These are phyloP conservation scores for Dendrolimus houi DNA, from an alignment of 2,888 invertebrate genomes.

Conservation along the genomic window DNA sequence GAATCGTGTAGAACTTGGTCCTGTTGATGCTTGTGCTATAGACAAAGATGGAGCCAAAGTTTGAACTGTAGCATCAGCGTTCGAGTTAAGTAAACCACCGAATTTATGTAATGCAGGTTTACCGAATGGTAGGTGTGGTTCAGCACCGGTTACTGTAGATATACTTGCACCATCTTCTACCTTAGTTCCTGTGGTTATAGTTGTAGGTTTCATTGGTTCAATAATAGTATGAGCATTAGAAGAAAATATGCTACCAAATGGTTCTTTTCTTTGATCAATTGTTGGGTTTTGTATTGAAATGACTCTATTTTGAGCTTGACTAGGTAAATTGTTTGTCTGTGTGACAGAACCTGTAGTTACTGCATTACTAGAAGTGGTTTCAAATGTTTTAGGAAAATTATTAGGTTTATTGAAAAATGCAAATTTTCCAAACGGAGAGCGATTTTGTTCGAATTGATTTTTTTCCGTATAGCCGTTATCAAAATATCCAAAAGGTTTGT, in stretches of 20 bases:
- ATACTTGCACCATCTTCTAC: neutral
- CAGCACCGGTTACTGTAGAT: neutral
- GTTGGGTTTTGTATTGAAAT: neutral
- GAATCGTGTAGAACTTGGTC: neutral
- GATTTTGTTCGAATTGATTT: neutral
- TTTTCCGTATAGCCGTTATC: neutral
- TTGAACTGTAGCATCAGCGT: neutral
- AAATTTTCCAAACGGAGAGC: neutral
- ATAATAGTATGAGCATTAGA: neutral
- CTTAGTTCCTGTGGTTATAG: neutral
- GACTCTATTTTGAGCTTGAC: neutral
- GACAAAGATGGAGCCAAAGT: neutral
- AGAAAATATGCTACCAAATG: neutral
- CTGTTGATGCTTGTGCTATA: neutral
- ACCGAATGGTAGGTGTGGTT: neutral
- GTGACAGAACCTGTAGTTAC: neutral
- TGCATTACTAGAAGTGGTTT: neutral
- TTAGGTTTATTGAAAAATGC: neutral
- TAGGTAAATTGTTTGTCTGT: no score
- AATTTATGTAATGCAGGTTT: neutral
- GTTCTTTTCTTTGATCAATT: neutral
- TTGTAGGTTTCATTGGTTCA: neutral
- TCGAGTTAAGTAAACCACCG: neutral
- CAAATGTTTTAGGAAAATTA: neutral
- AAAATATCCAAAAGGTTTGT: constrained; percentile 5